Evolutionary conservation across 30 jellyfish, hydroid and myxozoan genomes (phyloP).

Genomic region (Chironex yamaguchii): DNA sequence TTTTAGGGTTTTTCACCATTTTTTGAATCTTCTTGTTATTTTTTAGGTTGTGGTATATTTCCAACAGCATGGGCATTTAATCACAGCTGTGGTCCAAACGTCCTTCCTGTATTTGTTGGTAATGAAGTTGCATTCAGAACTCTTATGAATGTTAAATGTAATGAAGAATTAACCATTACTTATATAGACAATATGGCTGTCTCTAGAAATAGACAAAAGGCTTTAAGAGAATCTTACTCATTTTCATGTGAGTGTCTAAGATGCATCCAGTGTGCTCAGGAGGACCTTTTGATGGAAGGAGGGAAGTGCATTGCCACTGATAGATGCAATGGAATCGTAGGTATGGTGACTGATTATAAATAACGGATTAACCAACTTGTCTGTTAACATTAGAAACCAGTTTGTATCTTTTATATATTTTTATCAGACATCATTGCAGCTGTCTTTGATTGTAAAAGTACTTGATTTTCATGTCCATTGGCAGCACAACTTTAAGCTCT

Average conservation of each 20-base stretch:
- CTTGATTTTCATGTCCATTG: no score
- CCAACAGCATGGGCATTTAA: conserved; percentile 75
- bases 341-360: not conserved
- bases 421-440: no score
- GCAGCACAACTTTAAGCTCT: no score
- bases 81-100: conserved; percentile 90
- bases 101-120: conserved; percentile 75
- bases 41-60: conserved; percentile 82
- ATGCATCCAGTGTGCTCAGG: conserved; percentile 23
- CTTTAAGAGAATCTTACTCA: conserved; percentile 76
- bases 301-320: not conserved
- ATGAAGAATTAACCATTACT: conserved; percentile 78
- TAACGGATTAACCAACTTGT: no score
- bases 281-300: not conserved
- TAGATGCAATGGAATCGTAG: not conserved
- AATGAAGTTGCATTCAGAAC: conserved; percentile 58
- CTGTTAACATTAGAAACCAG: no score
- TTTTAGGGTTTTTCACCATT: no score
- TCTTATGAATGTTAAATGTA: conserved; percentile 28
- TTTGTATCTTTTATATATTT: no score
- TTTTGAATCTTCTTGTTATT: no score
- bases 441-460: no score
- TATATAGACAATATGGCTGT: conserved; percentile 76
- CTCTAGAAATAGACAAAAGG: conserved; percentile 47
- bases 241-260: conserved; percentile 74